These are phyloP conservation scores for Macrostomum cliftonense DNA, from an alignment of 2,888 invertebrate species.

Conservation along the genomic window DNA sequence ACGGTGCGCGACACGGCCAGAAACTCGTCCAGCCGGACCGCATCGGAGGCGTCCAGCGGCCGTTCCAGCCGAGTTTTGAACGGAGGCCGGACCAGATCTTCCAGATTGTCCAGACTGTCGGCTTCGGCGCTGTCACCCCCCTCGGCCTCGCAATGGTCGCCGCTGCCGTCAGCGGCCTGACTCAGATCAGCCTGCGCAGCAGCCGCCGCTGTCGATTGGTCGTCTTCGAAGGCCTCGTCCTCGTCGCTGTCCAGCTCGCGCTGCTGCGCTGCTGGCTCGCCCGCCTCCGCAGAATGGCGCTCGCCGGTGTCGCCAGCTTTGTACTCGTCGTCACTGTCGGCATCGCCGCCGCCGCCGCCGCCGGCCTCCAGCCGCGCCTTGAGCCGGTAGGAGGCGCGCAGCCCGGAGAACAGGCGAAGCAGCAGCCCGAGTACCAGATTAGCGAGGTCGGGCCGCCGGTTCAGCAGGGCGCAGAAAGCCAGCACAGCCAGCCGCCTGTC, in stretches of 20 bases:
- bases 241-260: constrained; percentile 68
- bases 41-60: constrained; percentile 45
- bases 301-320: constrained; percentile 15
- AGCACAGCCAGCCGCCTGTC: constrained; percentile 81
- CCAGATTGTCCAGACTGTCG: constrained; percentile 61
- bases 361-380: not conserved
- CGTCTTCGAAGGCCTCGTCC: constrained; percentile 68
- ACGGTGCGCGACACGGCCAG: constrained; percentile 66
- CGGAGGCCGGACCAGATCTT: constrained; percentile 63
- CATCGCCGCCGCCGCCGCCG: constrained; percentile 19
- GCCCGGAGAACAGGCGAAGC: constrained; percentile 72
- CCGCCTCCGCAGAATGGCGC: constrained; percentile 22
- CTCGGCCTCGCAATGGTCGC: constrained; percentile 38
- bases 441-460: constrained; percentile 45
- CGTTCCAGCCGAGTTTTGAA: constrained; percentile 70
- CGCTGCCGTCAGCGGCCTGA: too few species aligned
- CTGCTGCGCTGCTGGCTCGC: too few species aligned
- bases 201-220: too few species aligned
- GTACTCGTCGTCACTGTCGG: constrained; percentile 53
- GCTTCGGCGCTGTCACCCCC: constrained; percentile 58
- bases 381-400: constrained; percentile 69
- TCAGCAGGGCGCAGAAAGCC: constrained; percentile 66
- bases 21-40: constrained; percentile 67
- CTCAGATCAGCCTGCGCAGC: too few species aligned
- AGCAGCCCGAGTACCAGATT: constrained; percentile 68